A percentile compares a stretch with the other conserved stretches of the same genome.
Conservation (phyloP, 2,113 vertebrate genomes). For the Grallaria varia region DNA sequence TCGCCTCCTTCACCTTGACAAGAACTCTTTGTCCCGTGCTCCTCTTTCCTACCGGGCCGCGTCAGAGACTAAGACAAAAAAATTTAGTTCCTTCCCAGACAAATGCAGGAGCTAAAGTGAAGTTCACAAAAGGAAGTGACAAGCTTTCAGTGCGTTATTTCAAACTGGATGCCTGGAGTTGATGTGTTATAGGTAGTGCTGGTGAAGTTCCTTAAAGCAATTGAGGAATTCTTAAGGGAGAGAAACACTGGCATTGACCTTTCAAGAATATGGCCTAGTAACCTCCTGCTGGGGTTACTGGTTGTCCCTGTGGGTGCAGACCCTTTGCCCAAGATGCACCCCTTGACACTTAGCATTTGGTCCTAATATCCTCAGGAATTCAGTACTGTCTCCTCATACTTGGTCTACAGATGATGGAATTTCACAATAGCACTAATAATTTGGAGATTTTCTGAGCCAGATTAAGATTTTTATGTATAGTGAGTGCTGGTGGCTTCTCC, state of each 20-base stretch:
- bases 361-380: neutral
- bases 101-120: neutral
- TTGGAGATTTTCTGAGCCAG: neutral
- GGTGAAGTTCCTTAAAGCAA: neutral
- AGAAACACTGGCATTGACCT: neutral
- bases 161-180: neutral
- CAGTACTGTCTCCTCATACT: neutral
- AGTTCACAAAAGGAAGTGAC: neutral
- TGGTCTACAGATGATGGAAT: neutral
- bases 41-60: no score
- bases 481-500: neutral
- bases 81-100: neutral
- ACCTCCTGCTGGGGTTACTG: neutral
- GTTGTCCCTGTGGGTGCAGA: neutral
- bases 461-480: neutral
- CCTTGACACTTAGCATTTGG: neutral
- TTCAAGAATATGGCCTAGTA: neutral
- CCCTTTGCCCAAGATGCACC: fast-evolving
- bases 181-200: neutral
- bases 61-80: neutral
- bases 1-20: no score
- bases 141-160: neutral
- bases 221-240: neutral
- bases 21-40: no score
- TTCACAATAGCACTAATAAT: neutral